Conservation (phyloP, 1,140 invertebrate species). For the Drosophila micromelanica region DNA sequence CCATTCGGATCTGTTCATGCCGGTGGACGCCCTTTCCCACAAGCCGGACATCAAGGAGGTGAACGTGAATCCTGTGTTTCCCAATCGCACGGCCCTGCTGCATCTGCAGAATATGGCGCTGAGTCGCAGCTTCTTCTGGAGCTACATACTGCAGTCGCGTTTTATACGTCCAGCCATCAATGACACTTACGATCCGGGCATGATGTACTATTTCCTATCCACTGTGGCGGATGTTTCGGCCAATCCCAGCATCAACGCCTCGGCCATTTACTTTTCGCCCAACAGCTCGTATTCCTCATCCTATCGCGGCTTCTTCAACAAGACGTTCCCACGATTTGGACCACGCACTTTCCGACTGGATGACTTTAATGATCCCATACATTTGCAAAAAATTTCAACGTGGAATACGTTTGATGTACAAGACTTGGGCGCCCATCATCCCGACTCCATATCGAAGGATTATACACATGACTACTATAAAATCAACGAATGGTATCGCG, state of each 20-base stretch:
- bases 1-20: constrained; percentile 93
- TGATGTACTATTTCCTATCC: constrained; percentile 99
- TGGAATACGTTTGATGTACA: constrained; percentile 93
- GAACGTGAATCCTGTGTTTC: constrained; percentile 97
- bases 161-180: constrained; percentile 95
- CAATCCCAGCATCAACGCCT: constrained; percentile 96
- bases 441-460: constrained; percentile 90
- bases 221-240: constrained; percentile 97
- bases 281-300: constrained; percentile 97
- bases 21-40: constrained; percentile 93
- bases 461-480: constrained; percentile 96
- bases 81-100: constrained; percentile 95
- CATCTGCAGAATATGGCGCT: constrained; percentile 98
- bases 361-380: constrained; percentile 97
- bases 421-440: constrained; percentile 93
- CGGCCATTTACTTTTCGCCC: constrained; percentile 96
- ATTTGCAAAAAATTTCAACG: constrained; percentile 95
- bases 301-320: constrained; percentile 98
- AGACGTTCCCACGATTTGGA: constrained; percentile 97
- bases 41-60: constrained; percentile 97
- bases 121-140: constrained; percentile 97
- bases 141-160: constrained; percentile 96
- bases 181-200: constrained; percentile 97
- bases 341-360: constrained; percentile 95
- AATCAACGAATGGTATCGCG: constrained; percentile 96